A percentile compares a stretch with the other conserved stretches of the same genome.
These are phyloP conservation scores for Synodontis membranacea DNA, from an alignment of 2,113 vertebrate genomes.

Conservation along the genomic window DNA sequence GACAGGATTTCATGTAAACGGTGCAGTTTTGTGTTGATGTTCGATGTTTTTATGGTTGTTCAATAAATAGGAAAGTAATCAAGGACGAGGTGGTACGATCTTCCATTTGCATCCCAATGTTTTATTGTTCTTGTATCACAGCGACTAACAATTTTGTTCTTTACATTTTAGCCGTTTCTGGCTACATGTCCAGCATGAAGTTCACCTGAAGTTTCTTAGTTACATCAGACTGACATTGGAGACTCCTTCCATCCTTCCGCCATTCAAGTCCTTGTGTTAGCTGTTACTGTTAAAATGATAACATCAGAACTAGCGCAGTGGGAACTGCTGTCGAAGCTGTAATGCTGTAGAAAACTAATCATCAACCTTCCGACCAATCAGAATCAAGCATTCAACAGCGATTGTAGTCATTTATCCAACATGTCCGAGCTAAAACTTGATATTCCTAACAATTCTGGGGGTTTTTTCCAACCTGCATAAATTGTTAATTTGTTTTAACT, in stretches of 20 bases:
- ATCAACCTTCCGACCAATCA: not conserved
- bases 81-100: not conserved
- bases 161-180: not conserved
- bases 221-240: not conserved
- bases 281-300: not conserved
- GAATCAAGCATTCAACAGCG: not conserved
- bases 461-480: not conserved
- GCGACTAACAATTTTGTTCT: not conserved
- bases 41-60: no score
- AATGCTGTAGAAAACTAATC: not conserved
- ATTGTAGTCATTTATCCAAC: not conserved
- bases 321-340: not conserved
- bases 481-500: not conserved
- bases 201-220: not conserved
- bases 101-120: not conserved
- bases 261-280: not conserved
- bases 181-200: no score
- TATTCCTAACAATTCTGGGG: not conserved
- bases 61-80: not conserved
- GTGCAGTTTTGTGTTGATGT: no score
- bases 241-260: not conserved
- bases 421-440: not conserved
- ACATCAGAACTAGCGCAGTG: not conserved
- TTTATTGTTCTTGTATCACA: not conserved
- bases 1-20: no score